Evolutionary conservation across 2,888 invertebrate species (phyloP), one percentile per base, ranked within the genome.

Genomic region (Drosophila pegasa): DNA sequence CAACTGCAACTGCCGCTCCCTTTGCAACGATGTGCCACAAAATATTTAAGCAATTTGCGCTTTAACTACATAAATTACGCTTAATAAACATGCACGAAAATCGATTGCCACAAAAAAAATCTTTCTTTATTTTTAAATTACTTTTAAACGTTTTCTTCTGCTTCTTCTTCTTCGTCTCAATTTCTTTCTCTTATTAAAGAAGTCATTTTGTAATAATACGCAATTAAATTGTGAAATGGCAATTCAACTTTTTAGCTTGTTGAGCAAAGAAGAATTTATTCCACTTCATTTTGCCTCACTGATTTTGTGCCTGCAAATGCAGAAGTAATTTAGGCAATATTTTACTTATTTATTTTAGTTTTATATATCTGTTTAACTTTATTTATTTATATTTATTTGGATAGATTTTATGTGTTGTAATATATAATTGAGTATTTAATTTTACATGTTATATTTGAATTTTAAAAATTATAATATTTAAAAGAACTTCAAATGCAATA

Each of bases 21-120:
- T 33, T 41, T 38, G 51, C 3, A 59, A 40, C 48, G 22, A 37
- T 52, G 18, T 45, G 27, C 33, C 58, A 57, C 57, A 48, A 63
- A 51, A 51, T 20, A 63, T 40, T 31, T 38, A 20, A 51, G 33
- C 33, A 58, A 35, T 73, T 73, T 57, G 50, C 31, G n/a, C 4
- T n/a, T 50, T 37, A 66, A 60, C 38, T 50, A 40, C 43, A 27
- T 50, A 61, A 68, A 72, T 73, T 73, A 62, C 38, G 18, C 48
- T 52, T 43, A 27, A 71, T 57, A 37, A 65, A 55, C 35, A 29
- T 27, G 43, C 33, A 20, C 45, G 33, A 25, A 54, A 45, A 62
- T 61, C 40, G 54, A 38, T 45, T 43, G 18, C 12, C 18, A 0
- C 14, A 29, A 47, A 57, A 57, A 29, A 47, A 57, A 57, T 27